Base-by-base conservation (phyloP, 2,888 invertebrate genomes). In the Diaprepes abbreviatus region DNA sequence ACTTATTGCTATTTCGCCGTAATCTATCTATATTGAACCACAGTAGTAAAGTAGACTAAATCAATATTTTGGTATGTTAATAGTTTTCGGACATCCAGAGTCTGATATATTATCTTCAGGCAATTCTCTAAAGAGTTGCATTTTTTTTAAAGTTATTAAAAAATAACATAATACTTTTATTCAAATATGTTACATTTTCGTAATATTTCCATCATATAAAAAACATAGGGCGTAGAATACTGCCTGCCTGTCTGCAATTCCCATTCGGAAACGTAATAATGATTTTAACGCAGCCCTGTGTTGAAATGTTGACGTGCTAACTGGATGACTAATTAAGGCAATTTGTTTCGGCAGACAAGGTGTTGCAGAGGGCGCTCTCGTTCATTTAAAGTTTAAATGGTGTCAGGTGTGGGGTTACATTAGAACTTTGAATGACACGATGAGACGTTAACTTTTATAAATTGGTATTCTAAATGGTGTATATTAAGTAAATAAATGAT, bases 251-350 rank as follows among this genome's bases (percentile, higher is more conserved):
- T 50, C 28, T 50, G 28, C 35, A 35, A 35, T 48, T 35, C 28
- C 33, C 16, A 19, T 52, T 31, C 36, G 55, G 16, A 48, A 36
- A 55, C 14, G 55, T 24, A 24, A 55, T 55, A 55, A 55, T 55
- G 36, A 55, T 24, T 55, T 54, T 35, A 14, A 28, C 14, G 4
- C 2, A 28, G 48, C 45, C 10, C 7, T 14, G 35, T 31, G 54
- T 50, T 36, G 62, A 31, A 55, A 21, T 72, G 73, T 73, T 76
- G 75, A 75, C 76, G 76, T 74, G 78, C 76, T 75, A 78, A 79
- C 78, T 74, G 70, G 77, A 79, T 80, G 80, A 80, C 79, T 80
- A 80, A 80, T 80, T 79, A 79, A 79, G 74, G 79, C 76, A 78
- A 80, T 80, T 79, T 79, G 77, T 79, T 77, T 74, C 71, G 76